Base-by-base conservation (phyloP, 1,140 invertebrate genomes). In the Drosophila auraria region DNA sequence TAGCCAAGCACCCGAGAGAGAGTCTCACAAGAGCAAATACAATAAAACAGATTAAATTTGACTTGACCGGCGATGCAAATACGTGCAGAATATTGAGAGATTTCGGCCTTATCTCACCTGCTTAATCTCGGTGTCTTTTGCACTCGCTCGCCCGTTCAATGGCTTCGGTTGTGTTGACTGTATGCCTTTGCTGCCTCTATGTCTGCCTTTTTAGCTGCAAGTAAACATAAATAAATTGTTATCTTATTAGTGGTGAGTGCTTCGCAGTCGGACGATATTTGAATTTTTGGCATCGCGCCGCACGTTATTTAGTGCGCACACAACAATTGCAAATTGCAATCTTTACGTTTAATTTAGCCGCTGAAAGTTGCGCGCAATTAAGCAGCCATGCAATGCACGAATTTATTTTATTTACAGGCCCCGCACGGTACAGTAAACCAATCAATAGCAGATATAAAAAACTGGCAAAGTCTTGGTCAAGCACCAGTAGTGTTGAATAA, bases 291-390 rank as follows among this genome's bases (percentile, higher is more conserved):
- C 36, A 50, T 65, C 59, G 60, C 23, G 12, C 44, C 25, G 65
- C 65, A 78, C 68, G 78, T 69, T 63, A 68, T 69, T 57, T 33
- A 50, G 33, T 71, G 75, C 49, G n/a, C 59, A 47, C 66, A 69
- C 36, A 40, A 50, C 47, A 69, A 75, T 71, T 56, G 71, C 72
- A 49, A 78, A 78, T 62, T 78, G 74, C 84, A 82, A 86, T 86
- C 83, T 79, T 76, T 76, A 54, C 82, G 80, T 78, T 78, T 77
- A 77, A 77, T 77, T 77, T 77, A 56, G 71, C 72, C 51, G 71
- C 74, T 64, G 72, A 77, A 76, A 78, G 63, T 69, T 69, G 49
- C 75, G 62, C 63, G 57, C 78, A 80, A 80, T 80, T 77, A 75
- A 73, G 79, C 71, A 82, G 73, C 58, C 68, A 79, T 83, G 78